Evolutionary conservation across 1,140 invertebrate genomes (phyloP).

Genomic region (Cydia fagiglandana): DNA sequence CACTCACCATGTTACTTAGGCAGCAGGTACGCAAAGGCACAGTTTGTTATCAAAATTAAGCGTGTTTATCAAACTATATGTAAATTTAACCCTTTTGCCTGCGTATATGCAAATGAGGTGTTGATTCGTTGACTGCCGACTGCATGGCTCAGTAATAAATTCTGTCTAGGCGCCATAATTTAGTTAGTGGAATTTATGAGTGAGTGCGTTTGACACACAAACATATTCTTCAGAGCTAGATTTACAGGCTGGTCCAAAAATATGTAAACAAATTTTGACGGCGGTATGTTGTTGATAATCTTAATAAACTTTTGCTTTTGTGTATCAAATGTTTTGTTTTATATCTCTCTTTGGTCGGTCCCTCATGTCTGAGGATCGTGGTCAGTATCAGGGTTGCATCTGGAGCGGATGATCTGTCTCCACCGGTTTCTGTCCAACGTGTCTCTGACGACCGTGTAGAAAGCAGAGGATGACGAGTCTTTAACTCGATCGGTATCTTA

Average conservation of each 20-base stretch:
- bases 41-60: slow-evolving; percentile 24
- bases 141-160: slow-evolving; percentile 1
- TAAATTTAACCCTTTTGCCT: slow-evolving; percentile 23
- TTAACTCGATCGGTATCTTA: too few species aligned
- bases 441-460: too few species aligned
- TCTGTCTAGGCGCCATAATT: slow-evolving; percentile 8
- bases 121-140: slow-evolving; percentile 7
- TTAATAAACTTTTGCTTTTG: too few species aligned
- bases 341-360: too few species aligned
- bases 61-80: slow-evolving; percentile 28
- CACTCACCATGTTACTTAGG: neutral
- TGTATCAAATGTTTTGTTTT: too few species aligned
- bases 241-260: neutral
- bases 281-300: too few species aligned
- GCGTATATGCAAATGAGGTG: slow-evolving; percentile 19
- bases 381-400: too few species aligned
- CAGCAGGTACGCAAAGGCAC: neutral
- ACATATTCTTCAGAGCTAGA: neutral
- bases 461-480: too few species aligned
- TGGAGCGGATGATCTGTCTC: too few species aligned
- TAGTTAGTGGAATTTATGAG: neutral
- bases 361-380: too few species aligned
- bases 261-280: too few species aligned
- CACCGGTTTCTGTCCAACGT: too few species aligned
- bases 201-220: neutral